Evolutionary conservation across 2,797 vertebrate species (phyloP).

Genomic region (Sebastes diploproa): DNA sequence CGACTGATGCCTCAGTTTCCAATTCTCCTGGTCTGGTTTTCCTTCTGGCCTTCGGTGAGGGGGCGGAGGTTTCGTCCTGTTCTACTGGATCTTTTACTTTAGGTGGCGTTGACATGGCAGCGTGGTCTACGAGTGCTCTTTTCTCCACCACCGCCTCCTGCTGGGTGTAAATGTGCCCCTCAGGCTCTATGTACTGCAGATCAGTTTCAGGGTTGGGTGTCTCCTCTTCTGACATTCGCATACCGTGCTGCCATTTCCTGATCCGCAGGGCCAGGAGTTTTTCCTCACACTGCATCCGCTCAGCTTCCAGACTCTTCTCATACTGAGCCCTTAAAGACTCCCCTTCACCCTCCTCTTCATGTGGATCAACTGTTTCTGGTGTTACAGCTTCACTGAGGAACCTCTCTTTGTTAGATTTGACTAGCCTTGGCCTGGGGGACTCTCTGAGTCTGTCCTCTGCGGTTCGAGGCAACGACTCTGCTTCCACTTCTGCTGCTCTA

Average conservation of each 20-base stretch:
- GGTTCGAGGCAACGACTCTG: not conserved
- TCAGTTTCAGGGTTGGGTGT: slow-evolving; percentile 55
- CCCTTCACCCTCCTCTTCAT: slow-evolving; percentile 19
- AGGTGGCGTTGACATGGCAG: not conserved
- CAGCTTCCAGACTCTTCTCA: slow-evolving; percentile 74
- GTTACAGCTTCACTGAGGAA: slow-evolving; percentile 42
- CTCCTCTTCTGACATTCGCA: slow-evolving; percentile 64
- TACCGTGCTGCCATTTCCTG: slow-evolving; percentile 78
- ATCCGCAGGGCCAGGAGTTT: slow-evolving; percentile 71
- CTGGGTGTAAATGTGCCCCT: slow-evolving; percentile 19
- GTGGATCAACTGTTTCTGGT: slow-evolving; percentile 11
- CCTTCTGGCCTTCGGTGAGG: not conserved
- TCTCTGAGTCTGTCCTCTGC: slow-evolving; percentile 30
- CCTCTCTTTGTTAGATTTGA: slow-evolving; percentile 44
- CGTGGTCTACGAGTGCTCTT: not conserved
- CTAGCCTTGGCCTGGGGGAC: slow-evolving; percentile 42
- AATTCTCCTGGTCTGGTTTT: slow-evolving; percentile 16
- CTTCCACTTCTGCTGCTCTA: not conserved
- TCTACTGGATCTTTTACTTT: slow-evolving; percentile 1
- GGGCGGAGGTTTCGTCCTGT: not conserved
- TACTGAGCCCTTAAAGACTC: slow-evolving; percentile 68
- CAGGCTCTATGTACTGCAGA: slow-evolving; percentile 40
- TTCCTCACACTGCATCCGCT: slow-evolving; percentile 73
- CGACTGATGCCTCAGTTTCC: slow-evolving; percentile 1
- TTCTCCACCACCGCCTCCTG: slow-evolving; percentile 26